Conservation (phyloP, 2,888 invertebrate species). For the Aspidiotus rigidus region DNA sequence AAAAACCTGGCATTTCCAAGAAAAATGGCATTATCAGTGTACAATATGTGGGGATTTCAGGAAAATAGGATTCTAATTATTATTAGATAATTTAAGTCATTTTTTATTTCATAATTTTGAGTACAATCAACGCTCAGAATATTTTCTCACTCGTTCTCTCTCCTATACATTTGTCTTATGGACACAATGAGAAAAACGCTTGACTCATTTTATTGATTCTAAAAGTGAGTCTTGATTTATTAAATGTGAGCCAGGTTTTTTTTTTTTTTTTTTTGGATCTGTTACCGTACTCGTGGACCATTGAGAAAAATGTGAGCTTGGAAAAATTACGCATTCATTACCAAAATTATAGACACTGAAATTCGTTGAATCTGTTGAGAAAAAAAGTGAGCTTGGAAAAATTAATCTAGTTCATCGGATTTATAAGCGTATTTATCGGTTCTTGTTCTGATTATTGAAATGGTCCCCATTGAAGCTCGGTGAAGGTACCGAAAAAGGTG, state of each 20-base stretch:
- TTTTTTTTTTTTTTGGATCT: no score
- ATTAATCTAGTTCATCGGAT: constrained; percentile 7
- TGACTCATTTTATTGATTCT: no score
- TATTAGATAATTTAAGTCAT: background rate
- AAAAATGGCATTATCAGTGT: background rate
- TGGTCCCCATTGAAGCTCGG: constrained; percentile 9
- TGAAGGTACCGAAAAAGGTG: constrained; percentile 10
- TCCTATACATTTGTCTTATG: background rate
- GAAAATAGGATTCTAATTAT: constrained; percentile 1
- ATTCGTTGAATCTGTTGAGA: constrained; percentile 5
- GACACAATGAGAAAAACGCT: background rate
- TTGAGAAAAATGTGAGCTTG: background rate
- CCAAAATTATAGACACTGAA: background rate
- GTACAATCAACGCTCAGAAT: constrained; percentile 4
- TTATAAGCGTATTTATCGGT: constrained; percentile 2
- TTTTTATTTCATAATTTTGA: constrained; percentile 1
- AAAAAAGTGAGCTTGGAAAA: constrained; percentile 12
- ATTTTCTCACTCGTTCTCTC: constrained; percentile 1
- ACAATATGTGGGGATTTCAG: constrained; percentile 5
- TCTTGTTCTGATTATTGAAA: background rate
- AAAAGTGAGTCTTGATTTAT: no score
- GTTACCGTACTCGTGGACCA: background rate
- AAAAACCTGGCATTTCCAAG: constrained; percentile 4
- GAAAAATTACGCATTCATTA: constrained; percentile 8
- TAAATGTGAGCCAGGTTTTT: no score